phyloP scores from a whole-genome alignment of 2,888 invertebrate genomes.

The Sminthurinus aureus region DNA sequence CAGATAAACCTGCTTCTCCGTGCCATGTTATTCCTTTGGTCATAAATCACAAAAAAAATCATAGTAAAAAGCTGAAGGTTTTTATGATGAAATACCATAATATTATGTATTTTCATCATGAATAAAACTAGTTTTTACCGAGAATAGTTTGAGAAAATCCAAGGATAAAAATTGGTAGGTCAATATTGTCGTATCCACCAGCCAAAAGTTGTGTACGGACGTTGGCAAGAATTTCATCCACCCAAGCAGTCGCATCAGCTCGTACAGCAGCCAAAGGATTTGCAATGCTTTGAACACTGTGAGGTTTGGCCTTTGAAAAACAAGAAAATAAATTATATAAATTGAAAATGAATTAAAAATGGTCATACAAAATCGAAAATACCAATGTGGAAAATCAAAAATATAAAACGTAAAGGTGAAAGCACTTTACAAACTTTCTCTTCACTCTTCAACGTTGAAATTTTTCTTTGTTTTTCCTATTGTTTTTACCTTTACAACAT shows the following conservation, averaged over 20 bases:
- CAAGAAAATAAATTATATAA: background rate
- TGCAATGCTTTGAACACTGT: no score
- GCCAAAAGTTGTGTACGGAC: slow-evolving; percentile 47
- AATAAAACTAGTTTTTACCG: no score
- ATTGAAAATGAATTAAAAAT: background rate
- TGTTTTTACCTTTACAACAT: background rate
- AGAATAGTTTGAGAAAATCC: slow-evolving; percentile 54
- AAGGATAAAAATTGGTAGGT: slow-evolving; percentile 51
- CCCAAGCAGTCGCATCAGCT: slow-evolving; percentile 25
- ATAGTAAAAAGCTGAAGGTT: no score
- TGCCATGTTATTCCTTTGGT: slow-evolving; percentile 54
- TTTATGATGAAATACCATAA: no score
- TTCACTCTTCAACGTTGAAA: background rate
- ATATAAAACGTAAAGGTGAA: background rate
- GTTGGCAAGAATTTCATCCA: slow-evolving; percentile 50
- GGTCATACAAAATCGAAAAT: background rate
- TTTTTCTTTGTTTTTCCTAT: background rate
- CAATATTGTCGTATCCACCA: slow-evolving; percentile 49
- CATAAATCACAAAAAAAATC: no score
- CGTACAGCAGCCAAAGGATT: background rate
- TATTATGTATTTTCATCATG: no score
- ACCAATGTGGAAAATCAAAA: background rate
- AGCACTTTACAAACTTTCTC: background rate
- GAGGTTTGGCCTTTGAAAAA: no score
- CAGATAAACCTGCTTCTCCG: slow-evolving; percentile 53